Evolutionary conservation across 2,888 invertebrate genomes (phyloP).

Genomic region (Cephus sareptanus): DNA sequence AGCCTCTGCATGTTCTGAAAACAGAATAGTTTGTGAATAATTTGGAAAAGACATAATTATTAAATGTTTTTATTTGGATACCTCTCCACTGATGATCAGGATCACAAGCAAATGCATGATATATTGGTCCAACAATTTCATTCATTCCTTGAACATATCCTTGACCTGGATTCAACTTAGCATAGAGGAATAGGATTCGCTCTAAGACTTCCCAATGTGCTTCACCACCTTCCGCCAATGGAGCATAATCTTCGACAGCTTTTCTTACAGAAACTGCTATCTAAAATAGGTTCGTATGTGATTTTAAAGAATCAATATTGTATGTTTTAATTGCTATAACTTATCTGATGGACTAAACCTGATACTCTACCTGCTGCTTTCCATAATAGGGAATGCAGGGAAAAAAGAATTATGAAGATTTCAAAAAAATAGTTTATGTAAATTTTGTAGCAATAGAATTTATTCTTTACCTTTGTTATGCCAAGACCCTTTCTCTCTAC

Average conservation of each 20-base stretch:
- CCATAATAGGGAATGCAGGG: constrained; percentile 29
- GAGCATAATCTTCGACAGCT: constrained; percentile 84
- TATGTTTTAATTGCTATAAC: constrained; percentile 8
- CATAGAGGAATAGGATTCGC: constrained; percentile 95
- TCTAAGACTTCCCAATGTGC: constrained; percentile 99
- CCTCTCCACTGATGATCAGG: constrained; percentile 82
- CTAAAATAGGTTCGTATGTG: constrained; percentile 53
- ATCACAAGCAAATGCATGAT: constrained; percentile 96
- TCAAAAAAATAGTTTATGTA: background rate
- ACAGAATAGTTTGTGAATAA: constrained; percentile 1
- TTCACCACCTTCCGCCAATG: constrained; percentile 89
- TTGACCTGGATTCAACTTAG: constrained; percentile 97
- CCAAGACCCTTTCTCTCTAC: constrained; percentile 90
- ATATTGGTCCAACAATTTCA: constrained; percentile 98
- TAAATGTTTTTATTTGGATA: constrained; percentile 53
- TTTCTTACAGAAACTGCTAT: constrained; percentile 80
- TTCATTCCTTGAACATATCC: constrained; percentile 99
- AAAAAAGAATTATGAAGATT: background rate
- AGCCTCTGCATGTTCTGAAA: constrained; percentile 90
- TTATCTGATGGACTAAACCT: background rate
- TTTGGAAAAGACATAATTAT: background rate
- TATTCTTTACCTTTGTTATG: constrained; percentile 80
- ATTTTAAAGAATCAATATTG: constrained; percentile 16
- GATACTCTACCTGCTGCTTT: constrained; percentile 55
- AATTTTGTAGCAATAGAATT: background rate